These are phyloP conservation scores for Lasioglossum figueresi DNA, from an alignment of 2,888 invertebrate species.

Conservation along the genomic window DNA sequence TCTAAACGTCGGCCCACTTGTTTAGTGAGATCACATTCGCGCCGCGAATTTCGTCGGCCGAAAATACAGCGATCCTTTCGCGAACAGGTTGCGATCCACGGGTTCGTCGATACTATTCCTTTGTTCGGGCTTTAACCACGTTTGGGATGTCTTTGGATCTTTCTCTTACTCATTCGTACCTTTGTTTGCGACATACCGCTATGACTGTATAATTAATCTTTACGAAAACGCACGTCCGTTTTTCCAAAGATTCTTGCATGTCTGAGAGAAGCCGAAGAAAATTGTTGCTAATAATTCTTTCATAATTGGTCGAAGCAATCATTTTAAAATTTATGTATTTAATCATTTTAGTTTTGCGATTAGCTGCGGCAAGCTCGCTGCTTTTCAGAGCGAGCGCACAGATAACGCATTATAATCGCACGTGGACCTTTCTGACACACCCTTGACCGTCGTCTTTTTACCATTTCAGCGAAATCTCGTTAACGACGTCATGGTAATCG, in stretches of 20 bases:
- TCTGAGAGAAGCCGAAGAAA: neutral
- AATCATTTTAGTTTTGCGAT: no score
- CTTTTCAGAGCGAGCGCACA: constrained; percentile 9
- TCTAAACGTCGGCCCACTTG: constrained; percentile 28
- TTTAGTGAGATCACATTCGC: constrained; percentile 45
- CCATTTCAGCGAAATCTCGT: constrained; percentile 45
- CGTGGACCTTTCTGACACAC: neutral
- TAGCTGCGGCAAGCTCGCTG: neutral
- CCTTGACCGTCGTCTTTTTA: neutral
- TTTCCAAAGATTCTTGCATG: neutral
- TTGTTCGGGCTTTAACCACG: neutral
- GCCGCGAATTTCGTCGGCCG: neutral
- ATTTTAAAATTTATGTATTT: no score
- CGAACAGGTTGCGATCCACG: neutral
- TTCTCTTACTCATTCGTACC: neutral
- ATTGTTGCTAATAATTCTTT: no score
- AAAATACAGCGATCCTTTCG: constrained; percentile 30
- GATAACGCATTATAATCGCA: constrained; percentile 24
- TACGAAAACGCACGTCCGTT: neutral
- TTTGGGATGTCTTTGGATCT: neutral
- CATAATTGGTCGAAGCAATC: no score
- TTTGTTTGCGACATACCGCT: no score
- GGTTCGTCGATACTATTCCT: neutral
- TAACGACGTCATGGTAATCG: constrained; percentile 23
- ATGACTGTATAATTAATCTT: neutral